Evolutionary conservation across 2,888 invertebrate species (phyloP).

Genomic region (Drosophila nr. medialis): DNA sequence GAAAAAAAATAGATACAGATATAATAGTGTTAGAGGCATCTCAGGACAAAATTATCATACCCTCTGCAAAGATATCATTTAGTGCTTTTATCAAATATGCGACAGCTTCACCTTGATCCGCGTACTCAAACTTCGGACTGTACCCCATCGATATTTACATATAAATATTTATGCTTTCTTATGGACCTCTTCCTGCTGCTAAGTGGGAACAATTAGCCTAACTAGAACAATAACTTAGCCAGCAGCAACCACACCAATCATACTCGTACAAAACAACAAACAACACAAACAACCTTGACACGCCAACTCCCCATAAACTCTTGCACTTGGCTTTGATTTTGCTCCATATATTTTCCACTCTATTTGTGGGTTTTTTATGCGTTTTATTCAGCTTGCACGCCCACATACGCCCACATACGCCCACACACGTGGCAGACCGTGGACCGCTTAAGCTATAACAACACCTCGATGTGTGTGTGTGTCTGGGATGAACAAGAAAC

Average conservation of each 20-base stretch:
- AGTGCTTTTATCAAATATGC: no score
- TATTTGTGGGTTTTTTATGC: neutral
- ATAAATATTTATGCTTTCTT: slow-evolving; percentile 29
- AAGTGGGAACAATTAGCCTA: slow-evolving; percentile 37
- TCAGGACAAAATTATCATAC: neutral
- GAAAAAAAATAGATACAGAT: neutral
- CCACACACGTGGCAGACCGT: slow-evolving; percentile 3
- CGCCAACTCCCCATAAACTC: slow-evolving; percentile 53
- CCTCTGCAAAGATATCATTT: no score
- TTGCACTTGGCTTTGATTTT: slow-evolving; percentile 43
- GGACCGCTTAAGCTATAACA: slow-evolving; percentile 7
- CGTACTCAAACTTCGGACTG: no score
- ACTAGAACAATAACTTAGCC: slow-evolving; percentile 10
- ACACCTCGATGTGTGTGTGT: neutral
- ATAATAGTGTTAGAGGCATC: neutral
- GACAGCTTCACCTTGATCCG: no score
- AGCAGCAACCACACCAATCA: slow-evolving; percentile 18
- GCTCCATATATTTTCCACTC: slow-evolving; percentile 8
- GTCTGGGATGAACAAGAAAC: slow-evolving; percentile 5
- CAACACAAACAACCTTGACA: slow-evolving; percentile 54
- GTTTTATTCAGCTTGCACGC: slow-evolving; percentile 1
- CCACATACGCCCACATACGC: neutral
- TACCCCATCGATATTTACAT: no score
- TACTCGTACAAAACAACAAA: slow-evolving; percentile 5
- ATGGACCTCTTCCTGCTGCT: slow-evolving; percentile 49